Evolutionary conservation across 2,113 vertebrate genomes (phyloP).

Genomic region (Megalops atlanticus): DNA sequence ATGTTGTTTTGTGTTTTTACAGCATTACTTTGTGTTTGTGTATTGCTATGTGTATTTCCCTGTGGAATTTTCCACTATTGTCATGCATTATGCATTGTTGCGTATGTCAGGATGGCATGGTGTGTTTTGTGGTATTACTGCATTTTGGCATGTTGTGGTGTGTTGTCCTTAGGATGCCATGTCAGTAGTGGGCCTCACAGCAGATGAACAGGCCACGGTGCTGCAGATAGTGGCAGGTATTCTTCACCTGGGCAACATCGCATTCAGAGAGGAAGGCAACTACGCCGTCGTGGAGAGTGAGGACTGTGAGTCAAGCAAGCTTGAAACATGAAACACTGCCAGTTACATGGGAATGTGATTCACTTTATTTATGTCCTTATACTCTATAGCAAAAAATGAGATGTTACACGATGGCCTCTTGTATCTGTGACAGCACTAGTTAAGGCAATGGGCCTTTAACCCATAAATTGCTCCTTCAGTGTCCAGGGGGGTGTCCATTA

Average conservation of each 20-base stretch:
- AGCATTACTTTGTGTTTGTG: neutral
- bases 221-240: constrained; percentile 78
- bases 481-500: too few relatives aligned
- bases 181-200: constrained; percentile 72
- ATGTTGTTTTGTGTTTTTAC: too few relatives aligned
- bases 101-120: neutral
- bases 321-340: neutral
- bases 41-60: neutral
- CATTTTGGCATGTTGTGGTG: neutral
- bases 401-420: neutral
- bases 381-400: too few relatives aligned
- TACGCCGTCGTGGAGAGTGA: constrained; percentile 77
- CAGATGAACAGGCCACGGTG: constrained; percentile 71
- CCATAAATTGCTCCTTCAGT: too few relatives aligned
- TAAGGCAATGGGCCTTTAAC: too few relatives aligned
- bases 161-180: constrained; percentile 68
- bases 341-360: neutral
- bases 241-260: constrained; percentile 79
- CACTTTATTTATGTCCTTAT: neutral
- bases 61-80: neutral
- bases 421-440: neutral
- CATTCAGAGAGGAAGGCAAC: constrained; percentile 78
- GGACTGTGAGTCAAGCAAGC: constrained; percentile 70
- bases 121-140: neutral
- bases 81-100: neutral